A percentile compares a stretch with the other conserved stretches of the same genome.
Conservation (phyloP, 2,888 invertebrate species). For the Notodonta dromedarius region DNA sequence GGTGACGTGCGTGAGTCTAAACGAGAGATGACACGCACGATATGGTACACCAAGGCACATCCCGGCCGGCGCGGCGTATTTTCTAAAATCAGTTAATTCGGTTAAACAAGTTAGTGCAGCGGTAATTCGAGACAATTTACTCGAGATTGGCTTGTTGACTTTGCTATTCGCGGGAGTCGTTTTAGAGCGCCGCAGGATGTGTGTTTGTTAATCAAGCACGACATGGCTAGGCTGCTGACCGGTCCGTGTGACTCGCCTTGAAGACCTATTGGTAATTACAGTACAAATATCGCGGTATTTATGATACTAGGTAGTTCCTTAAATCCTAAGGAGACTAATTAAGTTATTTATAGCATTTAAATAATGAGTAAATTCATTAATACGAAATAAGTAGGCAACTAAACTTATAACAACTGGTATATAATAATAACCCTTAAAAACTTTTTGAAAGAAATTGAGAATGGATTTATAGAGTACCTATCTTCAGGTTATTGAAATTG, state of each 20-base stretch:
- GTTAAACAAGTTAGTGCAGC: constrained; percentile 69
- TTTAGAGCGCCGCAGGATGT: constrained; percentile 56
- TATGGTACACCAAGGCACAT: constrained; percentile 45
- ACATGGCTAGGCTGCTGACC: constrained; percentile 37
- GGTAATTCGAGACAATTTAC: constrained; percentile 74
- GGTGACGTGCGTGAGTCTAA: constrained; percentile 57
- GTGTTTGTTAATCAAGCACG: constrained; percentile 50
- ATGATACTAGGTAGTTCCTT: too few species aligned
- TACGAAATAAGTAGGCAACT: too few species aligned
- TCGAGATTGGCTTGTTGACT: constrained; percentile 67
- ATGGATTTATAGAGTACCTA: too few species aligned
- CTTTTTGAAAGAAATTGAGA: too few species aligned
- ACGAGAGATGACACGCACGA: constrained; percentile 66
- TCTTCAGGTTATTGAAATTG: too few species aligned
- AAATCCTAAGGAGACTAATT: too few species aligned
- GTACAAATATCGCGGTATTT: too few species aligned
- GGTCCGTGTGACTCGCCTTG: background rate
- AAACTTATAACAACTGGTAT: too few species aligned
- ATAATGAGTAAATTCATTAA: too few species aligned
- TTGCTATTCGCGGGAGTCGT: constrained; percentile 59
- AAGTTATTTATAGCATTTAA: too few species aligned
- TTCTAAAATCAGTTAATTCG: constrained; percentile 73
- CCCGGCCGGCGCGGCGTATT: constrained; percentile 46
- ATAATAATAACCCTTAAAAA: too few species aligned
- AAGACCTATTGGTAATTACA: too few species aligned